phyloP scores from a whole-genome alignment of 2,797 vertebrate genomes.

The Mormyrus proboscirostris region DNA sequence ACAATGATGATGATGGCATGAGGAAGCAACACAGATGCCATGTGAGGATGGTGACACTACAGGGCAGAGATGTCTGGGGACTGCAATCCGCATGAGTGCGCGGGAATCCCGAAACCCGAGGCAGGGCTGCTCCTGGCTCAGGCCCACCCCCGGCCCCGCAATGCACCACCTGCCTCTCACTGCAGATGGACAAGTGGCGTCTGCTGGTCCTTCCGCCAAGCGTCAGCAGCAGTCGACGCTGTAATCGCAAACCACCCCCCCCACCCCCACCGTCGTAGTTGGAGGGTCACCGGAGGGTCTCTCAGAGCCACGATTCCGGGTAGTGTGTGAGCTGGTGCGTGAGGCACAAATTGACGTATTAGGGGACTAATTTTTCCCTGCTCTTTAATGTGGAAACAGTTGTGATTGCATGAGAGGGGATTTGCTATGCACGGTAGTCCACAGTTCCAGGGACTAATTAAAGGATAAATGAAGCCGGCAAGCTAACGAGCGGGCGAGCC shows the following conservation, averaged over 20 bases:
- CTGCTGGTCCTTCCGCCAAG: constrained; percentile 11
- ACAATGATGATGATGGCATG: constrained; percentile 4
- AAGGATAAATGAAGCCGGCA: constrained; percentile 66
- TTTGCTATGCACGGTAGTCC: constrained; percentile 56
- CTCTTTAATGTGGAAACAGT: constrained; percentile 18
- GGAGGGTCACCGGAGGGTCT: neutral
- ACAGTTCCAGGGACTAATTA: constrained; percentile 71
- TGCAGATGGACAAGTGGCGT: constrained; percentile 12
- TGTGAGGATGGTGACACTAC: neutral
- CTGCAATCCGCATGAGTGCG: neutral
- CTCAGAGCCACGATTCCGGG: neutral
- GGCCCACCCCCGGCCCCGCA: neutral
- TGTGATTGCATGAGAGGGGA: constrained; percentile 21
- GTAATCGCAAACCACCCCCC: neutral
- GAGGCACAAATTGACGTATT: constrained; percentile 19
- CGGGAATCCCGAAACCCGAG: constrained; percentile 7
- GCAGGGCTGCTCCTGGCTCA: neutral
- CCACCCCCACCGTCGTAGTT: neutral
- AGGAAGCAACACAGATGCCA: neutral
- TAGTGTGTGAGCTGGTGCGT: neutral
- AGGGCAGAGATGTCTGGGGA: neutral
- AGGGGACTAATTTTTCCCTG: neutral
- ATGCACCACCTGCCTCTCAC: constrained; percentile 8
- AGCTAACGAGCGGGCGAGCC: constrained; percentile 59
- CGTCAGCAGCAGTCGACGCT: constrained; percentile 1